These are phyloP conservation scores for Ceuthmochares aereus DNA, from an alignment of 2,113 vertebrate species.

Conservation along the genomic window DNA sequence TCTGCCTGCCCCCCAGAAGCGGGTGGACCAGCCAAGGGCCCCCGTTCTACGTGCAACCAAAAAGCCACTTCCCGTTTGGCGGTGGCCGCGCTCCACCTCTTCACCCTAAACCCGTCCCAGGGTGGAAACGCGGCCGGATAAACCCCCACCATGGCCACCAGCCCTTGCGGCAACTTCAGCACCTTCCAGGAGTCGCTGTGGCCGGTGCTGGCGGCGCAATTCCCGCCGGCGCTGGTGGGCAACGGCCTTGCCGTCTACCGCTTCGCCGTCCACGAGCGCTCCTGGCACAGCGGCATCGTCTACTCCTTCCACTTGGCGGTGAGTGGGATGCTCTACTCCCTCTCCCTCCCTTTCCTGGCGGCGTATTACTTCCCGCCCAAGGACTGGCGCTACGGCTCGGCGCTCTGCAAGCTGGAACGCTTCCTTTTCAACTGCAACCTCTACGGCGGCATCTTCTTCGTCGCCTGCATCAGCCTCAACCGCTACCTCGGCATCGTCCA, in stretches of 20 bases:
- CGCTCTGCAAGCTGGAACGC: constrained; percentile 77
- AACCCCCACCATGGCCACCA: neutral
- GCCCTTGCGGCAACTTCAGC: neutral
- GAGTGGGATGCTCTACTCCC: constrained; percentile 82
- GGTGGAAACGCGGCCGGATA: no score
- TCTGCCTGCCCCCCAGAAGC: no score
- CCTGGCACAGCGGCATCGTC: constrained; percentile 80
- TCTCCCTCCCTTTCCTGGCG: constrained; percentile 79
- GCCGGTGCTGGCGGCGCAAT: neutral
- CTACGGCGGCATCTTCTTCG: constrained; percentile 80
- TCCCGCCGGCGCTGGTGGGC: neutral
- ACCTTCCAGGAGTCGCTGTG: constrained; percentile 40
- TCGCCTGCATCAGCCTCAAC: constrained; percentile 85
- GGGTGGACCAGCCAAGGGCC: no score
- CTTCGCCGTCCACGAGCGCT: neutral
- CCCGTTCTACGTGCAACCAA: no score
- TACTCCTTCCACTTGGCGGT: constrained; percentile 82
- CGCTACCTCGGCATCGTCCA: constrained; percentile 80
- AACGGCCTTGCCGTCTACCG: constrained; percentile 52
- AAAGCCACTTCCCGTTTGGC: no score
- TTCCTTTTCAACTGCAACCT: constrained; percentile 86
- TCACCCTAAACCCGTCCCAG: no score
- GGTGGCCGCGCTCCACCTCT: no score
- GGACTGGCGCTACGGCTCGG: constrained; percentile 72
- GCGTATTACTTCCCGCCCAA: constrained; percentile 74